These are phyloP conservation scores for Arvicanthis niloticus DNA, from an alignment of 2,113 vertebrate genomes.

Conservation along the genomic window DNA sequence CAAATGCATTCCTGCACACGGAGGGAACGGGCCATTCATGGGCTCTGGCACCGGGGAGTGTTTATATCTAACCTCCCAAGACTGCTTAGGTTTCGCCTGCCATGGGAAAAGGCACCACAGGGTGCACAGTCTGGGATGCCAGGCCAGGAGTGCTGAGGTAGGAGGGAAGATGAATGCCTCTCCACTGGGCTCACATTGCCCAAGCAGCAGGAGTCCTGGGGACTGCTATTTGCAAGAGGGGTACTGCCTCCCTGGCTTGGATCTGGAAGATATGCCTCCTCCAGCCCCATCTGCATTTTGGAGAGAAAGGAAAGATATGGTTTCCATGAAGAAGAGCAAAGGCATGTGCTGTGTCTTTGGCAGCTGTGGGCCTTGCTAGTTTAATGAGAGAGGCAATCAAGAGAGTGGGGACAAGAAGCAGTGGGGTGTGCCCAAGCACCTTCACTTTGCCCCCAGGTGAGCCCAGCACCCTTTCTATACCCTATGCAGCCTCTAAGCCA, in stretches of 20 bases:
- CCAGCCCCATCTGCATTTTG: slow-evolving; percentile 15
- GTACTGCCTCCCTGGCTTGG: accelerated
- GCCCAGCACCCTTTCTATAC: not conserved
- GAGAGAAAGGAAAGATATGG: slow-evolving; percentile 44
- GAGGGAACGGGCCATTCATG: slow-evolving; percentile 73
- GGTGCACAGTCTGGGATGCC: not conserved
- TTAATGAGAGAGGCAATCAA: slow-evolving; percentile 83
- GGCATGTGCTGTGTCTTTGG: slow-evolving; percentile 71
- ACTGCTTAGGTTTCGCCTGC: not conserved
- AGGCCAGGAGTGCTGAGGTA: not conserved
- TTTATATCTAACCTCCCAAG: slow-evolving; percentile 82
- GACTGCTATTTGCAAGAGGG: accelerated
- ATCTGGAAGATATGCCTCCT: not conserved
- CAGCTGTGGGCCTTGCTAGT: slow-evolving; percentile 74
- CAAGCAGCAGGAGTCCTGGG: not conserved
- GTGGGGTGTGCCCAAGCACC: slow-evolving; percentile 11
- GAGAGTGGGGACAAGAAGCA: slow-evolving; percentile 50
- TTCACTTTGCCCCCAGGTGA: not conserved
- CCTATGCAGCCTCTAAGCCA: not conserved
- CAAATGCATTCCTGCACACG: slow-evolving; percentile 86
- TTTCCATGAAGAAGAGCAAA: slow-evolving; percentile 75
- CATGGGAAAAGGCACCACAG: not conserved
- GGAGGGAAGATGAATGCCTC: too few species aligned
- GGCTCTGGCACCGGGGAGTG: slow-evolving; percentile 67
- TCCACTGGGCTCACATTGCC: not conserved